Evolutionary conservation across 2,888 invertebrate genomes (phyloP).

Genomic region (Zhengitettix transpicula): DNA sequence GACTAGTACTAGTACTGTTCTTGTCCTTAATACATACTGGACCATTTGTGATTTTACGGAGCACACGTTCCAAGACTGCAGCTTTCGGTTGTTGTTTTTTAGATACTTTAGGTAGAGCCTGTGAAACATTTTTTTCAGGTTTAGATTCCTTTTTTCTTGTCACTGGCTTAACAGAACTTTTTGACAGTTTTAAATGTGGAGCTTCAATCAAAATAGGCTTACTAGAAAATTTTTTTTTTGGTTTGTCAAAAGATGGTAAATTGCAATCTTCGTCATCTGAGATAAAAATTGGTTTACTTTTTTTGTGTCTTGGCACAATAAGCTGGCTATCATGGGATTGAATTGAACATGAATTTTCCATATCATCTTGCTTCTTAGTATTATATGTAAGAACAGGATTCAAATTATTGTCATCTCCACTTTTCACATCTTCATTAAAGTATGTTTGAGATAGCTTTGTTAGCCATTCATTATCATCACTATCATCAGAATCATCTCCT

Average conservation of each 20-base stretch:
- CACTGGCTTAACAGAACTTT: not conserved
- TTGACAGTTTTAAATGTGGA: not conserved
- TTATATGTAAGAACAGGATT: too few species aligned
- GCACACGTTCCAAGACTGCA: too few species aligned
- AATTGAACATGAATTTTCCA: too few species aligned
- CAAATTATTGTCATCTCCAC: constrained; percentile 15
- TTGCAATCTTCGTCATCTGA: not conserved
- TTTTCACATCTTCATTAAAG: not conserved
- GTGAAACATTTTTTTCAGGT: too few species aligned
- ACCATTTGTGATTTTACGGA: not conserved
- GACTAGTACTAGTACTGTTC: constrained; percentile 1
- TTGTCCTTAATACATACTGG: not conserved
- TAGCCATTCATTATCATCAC: not conserved
- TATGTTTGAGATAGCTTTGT: not conserved
- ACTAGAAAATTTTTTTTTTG: not conserved
- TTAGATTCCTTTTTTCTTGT: too few species aligned
- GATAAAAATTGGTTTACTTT: not conserved
- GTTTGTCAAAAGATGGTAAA: not conserved
- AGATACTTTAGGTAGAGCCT: too few species aligned
- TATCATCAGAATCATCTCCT: not conserved
- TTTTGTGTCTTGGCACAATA: not conserved
- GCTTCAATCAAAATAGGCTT: constrained; percentile 6
- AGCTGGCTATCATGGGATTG: constrained; percentile 2
- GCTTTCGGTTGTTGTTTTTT: too few species aligned
- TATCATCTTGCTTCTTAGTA: too few species aligned